Conservation (phyloP, 2,888 invertebrate genomes). For the Sinotaia quadrata region DNA sequence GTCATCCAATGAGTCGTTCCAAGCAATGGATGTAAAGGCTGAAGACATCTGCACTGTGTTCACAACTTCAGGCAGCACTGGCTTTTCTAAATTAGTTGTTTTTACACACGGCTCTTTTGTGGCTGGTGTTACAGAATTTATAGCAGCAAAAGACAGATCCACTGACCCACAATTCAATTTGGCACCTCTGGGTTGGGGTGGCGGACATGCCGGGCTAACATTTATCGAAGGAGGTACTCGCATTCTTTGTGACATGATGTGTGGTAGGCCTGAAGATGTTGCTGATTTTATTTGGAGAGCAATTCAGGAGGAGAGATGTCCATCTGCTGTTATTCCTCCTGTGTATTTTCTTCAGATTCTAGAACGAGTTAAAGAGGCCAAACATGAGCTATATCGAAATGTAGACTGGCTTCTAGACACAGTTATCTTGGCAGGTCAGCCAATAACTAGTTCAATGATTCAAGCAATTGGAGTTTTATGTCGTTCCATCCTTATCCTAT, state of each 20-base stretch:
- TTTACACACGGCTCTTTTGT: conserved; percentile 1
- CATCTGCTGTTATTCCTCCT: neutral
- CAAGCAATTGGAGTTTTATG: neutral
- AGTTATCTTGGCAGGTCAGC: conserved; percentile 9
- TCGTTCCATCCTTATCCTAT: neutral
- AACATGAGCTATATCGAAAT: conserved; percentile 8
- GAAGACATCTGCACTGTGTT: conserved; percentile 15
- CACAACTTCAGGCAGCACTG: conserved; percentile 16
- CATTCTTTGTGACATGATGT: conserved; percentile 2
- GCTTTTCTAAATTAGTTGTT: conserved; percentile 25
- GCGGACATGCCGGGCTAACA: conserved; percentile 6
- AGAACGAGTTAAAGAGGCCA: neutral
- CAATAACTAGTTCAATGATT: neutral
- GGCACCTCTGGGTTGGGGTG: conserved; percentile 19
- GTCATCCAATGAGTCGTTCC: neutral
- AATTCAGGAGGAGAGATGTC: conserved; percentile 11
- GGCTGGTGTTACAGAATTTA: neutral
- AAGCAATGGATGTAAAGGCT: neutral
- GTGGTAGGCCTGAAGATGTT: conserved; percentile 2
- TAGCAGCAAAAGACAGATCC: neutral
- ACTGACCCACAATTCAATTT: neutral
- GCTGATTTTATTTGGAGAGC: conserved; percentile 1
- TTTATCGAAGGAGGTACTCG: neutral
- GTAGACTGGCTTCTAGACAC: neutral
- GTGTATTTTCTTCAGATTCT: neutral